phyloP scores from a whole-genome alignment of 2,888 invertebrate species.

The Drosophila fungiperda region DNA sequence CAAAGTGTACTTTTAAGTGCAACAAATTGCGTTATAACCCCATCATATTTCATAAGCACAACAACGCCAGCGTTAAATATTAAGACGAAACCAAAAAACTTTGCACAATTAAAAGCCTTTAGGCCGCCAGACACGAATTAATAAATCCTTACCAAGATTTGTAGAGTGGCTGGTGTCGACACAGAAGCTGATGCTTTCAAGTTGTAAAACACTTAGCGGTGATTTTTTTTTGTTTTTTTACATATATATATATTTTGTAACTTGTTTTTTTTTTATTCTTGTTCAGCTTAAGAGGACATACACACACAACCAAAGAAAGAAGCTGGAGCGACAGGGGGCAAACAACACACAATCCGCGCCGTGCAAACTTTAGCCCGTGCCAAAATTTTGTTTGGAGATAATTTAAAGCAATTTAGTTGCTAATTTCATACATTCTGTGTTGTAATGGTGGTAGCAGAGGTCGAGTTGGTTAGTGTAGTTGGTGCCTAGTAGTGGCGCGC shows the following conservation, averaged over 20 bases:
- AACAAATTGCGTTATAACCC: constrained; percentile 13
- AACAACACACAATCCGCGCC: constrained; percentile 38
- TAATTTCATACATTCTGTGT: constrained; percentile 71
- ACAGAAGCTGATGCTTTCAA: constrained; percentile 71
- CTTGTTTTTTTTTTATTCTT: constrained; percentile 17
- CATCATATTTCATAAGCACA: constrained; percentile 7
- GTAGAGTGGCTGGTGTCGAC: constrained; percentile 16
- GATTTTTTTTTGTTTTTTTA: constrained; percentile 49
- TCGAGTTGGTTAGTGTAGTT: constrained; percentile 18
- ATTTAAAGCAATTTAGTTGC: constrained; percentile 79
- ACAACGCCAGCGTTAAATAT: constrained; percentile 16
- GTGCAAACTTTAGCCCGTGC: constrained; percentile 62
- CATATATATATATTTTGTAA: constrained; percentile 6
- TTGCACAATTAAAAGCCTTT: constrained; percentile 49
- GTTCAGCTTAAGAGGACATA: constrained; percentile 19
- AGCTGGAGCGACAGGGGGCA: constrained; percentile 18
- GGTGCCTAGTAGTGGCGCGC: constrained; percentile 48
- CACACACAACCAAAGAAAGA: constrained; percentile 14
- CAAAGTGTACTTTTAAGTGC: background rate
- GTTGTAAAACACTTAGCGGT: constrained; percentile 81
- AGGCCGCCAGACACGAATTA: constrained; percentile 14
- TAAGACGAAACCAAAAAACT: constrained; percentile 20
- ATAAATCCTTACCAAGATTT: constrained; percentile 71
- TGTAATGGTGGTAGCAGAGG: constrained; percentile 17
- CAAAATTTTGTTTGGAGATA: constrained; percentile 65